Base-by-base conservation (phyloP, 1,140 invertebrate species). In the Bombyx mandarina region DNA sequence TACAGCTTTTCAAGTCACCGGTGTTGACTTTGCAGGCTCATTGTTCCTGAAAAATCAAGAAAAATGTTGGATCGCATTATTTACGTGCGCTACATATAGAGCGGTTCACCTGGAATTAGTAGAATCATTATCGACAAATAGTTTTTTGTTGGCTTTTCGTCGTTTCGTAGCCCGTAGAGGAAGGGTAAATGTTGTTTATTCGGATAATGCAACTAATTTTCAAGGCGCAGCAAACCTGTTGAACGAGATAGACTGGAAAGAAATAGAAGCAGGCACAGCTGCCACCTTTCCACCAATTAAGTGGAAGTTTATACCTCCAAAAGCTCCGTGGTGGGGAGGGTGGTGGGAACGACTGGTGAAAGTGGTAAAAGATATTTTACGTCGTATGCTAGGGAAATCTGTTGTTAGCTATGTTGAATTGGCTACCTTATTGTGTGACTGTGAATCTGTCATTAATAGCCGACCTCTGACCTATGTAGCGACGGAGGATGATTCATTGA, bases 21-120 rank as follows among this genome's bases (percentile, higher is more conserved):
- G 55, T 6, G 52, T 57, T 2, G 55, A 61, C 26, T 35, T 61
- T n/a, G 56, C 55, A 0, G 60, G 60, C 3, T 55, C 55, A 35
- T 22, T 61, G 22, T 44, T 42, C 0, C 22, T 61, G 9, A 54
- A 54, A 4, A 45, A 12, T 6, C 46, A 22, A 6, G 26, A 49
- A 9, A 61, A 57, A 43, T 51, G 52, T 18, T 61, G 60, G 60
- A 54, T 61, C 7, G 55, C 57, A 8, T 9, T 61, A 18, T 57
- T 49, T 43, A 61, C 55, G 5, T 61, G 60, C 46, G 55, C 60
- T 1, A 55, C 57, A 0, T 61, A 61, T 43, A 7, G 60, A 22
- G 60, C 60, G n/a, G 52, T 61, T 7, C 55, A 61, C 35, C 43
- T 61, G 26, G 60, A 61, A 43, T 18, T 61, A 9, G 49, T 46